A percentile compares a stretch with the other conserved stretches of the same genome.
These are phyloP conservation scores for Ceyx melanurus DNA, from an alignment of 2,113 vertebrate genomes.

Conservation along the genomic window DNA sequence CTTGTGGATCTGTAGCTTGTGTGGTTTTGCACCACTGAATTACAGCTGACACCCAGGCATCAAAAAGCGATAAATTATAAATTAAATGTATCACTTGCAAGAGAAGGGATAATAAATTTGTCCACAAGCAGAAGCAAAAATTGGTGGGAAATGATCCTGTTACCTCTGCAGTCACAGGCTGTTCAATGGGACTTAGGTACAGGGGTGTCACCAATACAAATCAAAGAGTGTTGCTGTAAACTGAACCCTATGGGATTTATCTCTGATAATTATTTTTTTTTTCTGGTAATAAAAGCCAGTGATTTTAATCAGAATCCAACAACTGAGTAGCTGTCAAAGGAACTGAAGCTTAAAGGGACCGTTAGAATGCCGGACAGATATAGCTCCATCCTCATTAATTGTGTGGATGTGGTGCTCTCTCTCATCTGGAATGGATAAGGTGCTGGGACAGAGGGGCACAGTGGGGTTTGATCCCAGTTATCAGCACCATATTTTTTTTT, in stretches of 20 bases:
- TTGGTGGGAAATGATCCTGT: background rate
- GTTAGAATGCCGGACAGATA: background rate
- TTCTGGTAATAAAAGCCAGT: background rate
- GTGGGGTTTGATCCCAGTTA: background rate
- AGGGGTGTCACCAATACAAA: background rate
- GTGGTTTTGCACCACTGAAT: background rate
- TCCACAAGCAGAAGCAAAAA: background rate
- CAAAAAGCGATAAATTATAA: background rate
- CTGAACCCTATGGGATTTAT: background rate
- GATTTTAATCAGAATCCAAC: background rate
- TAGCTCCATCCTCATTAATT: background rate
- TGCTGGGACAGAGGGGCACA: background rate
- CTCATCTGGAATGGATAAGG: background rate
- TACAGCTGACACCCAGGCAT: background rate
- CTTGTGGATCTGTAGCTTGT: background rate
- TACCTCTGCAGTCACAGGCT: background rate
- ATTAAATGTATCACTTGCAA: background rate
- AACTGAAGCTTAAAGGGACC: background rate
- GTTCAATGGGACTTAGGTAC: background rate
- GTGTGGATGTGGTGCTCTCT: background rate
- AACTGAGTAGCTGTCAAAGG: background rate
- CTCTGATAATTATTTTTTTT: background rate
- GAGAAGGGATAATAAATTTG: background rate
- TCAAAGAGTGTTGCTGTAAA: background rate
- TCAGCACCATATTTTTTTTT: background rate